Evolutionary conservation across 2,113 vertebrate genomes (phyloP), one percentile per base, ranked within the genome.

Genomic region (Lanius ludovicianus): DNA sequence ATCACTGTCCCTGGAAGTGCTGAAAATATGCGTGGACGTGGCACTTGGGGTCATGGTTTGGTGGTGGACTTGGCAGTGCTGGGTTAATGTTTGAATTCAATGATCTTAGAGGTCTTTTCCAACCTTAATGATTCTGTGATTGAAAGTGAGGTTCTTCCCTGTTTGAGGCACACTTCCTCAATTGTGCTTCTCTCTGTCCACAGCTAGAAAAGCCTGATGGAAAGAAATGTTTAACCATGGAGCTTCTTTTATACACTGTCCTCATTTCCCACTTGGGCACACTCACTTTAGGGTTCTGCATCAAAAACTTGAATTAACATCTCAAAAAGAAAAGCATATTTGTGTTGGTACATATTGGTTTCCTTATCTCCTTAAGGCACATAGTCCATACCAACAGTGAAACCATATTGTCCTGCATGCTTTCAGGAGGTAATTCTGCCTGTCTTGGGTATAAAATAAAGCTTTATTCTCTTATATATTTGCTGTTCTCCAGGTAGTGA

Each of bases 241-340:
- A 18, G 20, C 15, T 25, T 21, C n/a, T 42, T 6, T 5, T 5
- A 1, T 4, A 13, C 9, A 0, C 0, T 3, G 17, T n/a, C 17
- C 13, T 23, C 13, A 0, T 14, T 24, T 37, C 37, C 21, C 13
- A 1, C 42, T 15, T 14, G 20, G 42, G 15, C 47, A 68, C 47
- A 11, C 19, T 42, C 5, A 2, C 41, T 9, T 7, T 5, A 22
- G 9, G 7, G 15, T 64, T 67, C 62, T 42, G 6, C 1, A 1
- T 44, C 19, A 25, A 37, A 42, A 37, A 56, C 41, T 13, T 63
- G 12, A 95, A 22, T 6, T 14, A 68, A 33, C 19, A 10, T 28
- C 64, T 89, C 49, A 12, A 65, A 82, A 62, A 83, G 52, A 69
- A 82, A 62, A 79, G 56, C 65, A 53, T n/a, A 15, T 42, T 14